phyloP scores from a whole-genome alignment of 2,888 invertebrate species.

The Lagria hirta region DNA sequence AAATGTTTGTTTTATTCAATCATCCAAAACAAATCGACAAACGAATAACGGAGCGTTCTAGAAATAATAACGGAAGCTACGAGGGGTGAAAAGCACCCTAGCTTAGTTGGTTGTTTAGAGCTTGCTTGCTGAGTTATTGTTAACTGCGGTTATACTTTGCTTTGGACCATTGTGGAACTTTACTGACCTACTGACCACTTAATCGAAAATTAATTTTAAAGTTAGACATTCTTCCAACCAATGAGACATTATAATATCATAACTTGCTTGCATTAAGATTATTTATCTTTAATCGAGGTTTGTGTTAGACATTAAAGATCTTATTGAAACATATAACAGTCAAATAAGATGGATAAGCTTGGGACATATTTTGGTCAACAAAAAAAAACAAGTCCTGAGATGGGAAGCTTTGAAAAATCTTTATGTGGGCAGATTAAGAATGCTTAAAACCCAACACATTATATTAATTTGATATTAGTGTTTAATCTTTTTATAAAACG shows the following conservation, averaged over 20 bases:
- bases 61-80: conserved; percentile 33
- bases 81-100: conserved; percentile 33
- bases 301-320: neutral
- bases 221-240: too few species aligned
- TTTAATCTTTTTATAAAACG: too few species aligned
- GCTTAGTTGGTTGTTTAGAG: conserved; percentile 27
- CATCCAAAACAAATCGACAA: conserved; percentile 14
- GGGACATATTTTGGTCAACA: too few species aligned
- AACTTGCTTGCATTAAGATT: too few species aligned
- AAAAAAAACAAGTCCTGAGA: too few species aligned
- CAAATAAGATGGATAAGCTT: conserved; percentile 16
- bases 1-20: too few species aligned
- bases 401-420: conserved; percentile 1
- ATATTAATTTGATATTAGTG: too few species aligned
- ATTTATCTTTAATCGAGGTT: neutral
- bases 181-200: conserved; percentile 45
- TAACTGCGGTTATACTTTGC: conserved; percentile 12
- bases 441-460: neutral
- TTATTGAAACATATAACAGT: too few species aligned
- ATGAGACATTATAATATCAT: too few species aligned
- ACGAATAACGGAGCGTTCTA: conserved; percentile 23
- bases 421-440: conserved; percentile 3
- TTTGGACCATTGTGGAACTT: conserved; percentile 37
- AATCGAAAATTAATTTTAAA: conserved; percentile 18
- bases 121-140: conserved; percentile 12